These are phyloP conservation scores for Pachymerium ferrugineum DNA, from an alignment of 2,888 invertebrate genomes.

Conservation along the genomic window DNA sequence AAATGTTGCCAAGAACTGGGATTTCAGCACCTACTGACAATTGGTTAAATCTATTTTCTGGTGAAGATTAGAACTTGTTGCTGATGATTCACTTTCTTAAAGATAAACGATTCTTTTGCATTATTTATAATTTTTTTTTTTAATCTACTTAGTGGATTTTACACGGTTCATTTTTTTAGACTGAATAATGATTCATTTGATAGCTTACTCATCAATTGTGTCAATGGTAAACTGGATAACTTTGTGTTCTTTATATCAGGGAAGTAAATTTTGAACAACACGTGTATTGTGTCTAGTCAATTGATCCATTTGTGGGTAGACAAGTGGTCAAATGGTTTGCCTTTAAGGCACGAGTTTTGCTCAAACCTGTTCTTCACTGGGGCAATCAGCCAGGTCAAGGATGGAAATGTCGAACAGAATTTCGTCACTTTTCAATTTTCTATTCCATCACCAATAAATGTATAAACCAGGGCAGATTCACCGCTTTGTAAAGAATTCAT, in stretches of 20 bases:
- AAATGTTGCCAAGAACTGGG: background rate
- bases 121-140: background rate
- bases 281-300: background rate
- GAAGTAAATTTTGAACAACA: background rate
- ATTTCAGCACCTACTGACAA: background rate
- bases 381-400: background rate
- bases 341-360: background rate
- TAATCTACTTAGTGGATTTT: background rate
- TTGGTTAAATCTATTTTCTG: constrained; percentile 19
- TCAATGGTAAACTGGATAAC: no score
- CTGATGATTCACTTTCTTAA: background rate
- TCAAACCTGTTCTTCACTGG: constrained; percentile 14
- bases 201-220: constrained; percentile 14
- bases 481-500: no score
- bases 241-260: no score
- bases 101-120: background rate
- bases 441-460: background rate
- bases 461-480: background rate
- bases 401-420: constrained; percentile 1
- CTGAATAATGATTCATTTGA: background rate
- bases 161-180: background rate
- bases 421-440: background rate
- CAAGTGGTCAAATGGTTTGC: background rate
- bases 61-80: background rate
- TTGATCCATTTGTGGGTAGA: background rate